Base-by-base conservation (phyloP, 2,113 vertebrate species). In the Oncorhynchus masou region DNA sequence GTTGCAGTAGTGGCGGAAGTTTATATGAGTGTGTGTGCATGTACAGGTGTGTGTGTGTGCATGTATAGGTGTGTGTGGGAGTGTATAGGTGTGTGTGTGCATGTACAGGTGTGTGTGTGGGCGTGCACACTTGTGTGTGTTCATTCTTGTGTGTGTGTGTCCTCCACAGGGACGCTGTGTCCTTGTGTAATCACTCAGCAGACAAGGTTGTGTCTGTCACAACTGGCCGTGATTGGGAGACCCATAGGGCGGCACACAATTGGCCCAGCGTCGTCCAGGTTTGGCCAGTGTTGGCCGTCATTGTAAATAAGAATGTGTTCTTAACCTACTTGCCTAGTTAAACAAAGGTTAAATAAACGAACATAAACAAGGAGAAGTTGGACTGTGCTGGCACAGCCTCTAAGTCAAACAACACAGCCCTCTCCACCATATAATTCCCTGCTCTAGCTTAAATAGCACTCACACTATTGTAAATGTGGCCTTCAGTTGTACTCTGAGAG, bases 401-500 rank as follows among this genome's bases (percentile, higher is more conserved):
- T 31, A 31, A 31, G 4, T 85, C 79, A 83, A 83, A 83, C 79
- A 81, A 86, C 76, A 72, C 80, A 73, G 0, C 22, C 74, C 66
- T 24, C 67, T 78, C 59, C 68, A 31, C 71, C 62, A 22, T 71
- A 68, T 83, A 74, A 83, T 76, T 82, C 74, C 67, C 62, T 22
- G 45, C 48, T 59, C 72, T 76, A 78, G 25, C 81, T 82, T 80
- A 84, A 84, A 84, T 82, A 84, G 75, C 71, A 77, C 59, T 64
- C 74, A 20, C 15, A 20, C 77, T 80, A 76, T 74, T 86, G 82
- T 84, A 84, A 84, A 86, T 79, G 72, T 57, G 34, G 62, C 54
- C 68, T 16, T 51, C 20, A 65, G 51, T 16, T 54, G 20, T n/a
- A 20, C 74, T 75, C 65, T 29, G 48, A 68, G 74, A 67, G 74